These are phyloP conservation scores for Tryphoninae sp. DNA, from an alignment of 2,888 invertebrate genomes.

Conservation along the genomic window DNA sequence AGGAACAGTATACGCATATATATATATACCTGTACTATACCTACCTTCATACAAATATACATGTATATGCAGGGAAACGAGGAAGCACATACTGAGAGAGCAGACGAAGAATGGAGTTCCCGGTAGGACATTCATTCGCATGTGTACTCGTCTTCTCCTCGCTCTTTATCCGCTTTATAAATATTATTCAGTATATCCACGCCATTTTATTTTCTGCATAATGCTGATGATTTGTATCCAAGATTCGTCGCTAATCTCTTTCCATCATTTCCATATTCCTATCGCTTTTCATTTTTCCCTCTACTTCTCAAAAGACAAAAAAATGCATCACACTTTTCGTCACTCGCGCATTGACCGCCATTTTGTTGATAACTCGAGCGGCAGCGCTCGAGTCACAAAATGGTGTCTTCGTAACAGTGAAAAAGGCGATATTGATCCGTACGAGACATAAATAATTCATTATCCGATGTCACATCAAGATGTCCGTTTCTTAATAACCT, in stretches of 20 bases:
- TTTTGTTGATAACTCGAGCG: too few species aligned
- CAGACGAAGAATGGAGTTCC: slow-evolving; percentile 49
- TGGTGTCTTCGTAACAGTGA: too few species aligned
- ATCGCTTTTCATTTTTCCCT: neutral
- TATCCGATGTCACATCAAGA: neutral
- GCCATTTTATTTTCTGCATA: slow-evolving; percentile 17
- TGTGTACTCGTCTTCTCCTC: slow-evolving; percentile 35
- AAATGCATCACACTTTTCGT: neutral
- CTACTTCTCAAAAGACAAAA: neutral
- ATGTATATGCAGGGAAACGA: slow-evolving; percentile 20
- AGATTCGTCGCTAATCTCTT: neutral
- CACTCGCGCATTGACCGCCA: too few species aligned
- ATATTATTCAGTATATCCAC: slow-evolving; percentile 45
- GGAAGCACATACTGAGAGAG: slow-evolving; percentile 30
- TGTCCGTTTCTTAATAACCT: neutral
- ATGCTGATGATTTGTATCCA: neutral
- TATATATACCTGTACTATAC: too few species aligned
- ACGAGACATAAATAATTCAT: neutral
- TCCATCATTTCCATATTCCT: neutral
- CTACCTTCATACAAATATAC: neutral
- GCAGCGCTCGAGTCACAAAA: too few species aligned
- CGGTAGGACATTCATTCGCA: slow-evolving; percentile 52
- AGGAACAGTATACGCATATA: slow-evolving; percentile 10
- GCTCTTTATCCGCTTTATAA: slow-evolving; percentile 31
- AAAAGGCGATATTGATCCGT: neutral